These are phyloP conservation scores for Ennomos fuscantarius DNA, from an alignment of 2,888 invertebrate genomes.

Conservation along the genomic window DNA sequence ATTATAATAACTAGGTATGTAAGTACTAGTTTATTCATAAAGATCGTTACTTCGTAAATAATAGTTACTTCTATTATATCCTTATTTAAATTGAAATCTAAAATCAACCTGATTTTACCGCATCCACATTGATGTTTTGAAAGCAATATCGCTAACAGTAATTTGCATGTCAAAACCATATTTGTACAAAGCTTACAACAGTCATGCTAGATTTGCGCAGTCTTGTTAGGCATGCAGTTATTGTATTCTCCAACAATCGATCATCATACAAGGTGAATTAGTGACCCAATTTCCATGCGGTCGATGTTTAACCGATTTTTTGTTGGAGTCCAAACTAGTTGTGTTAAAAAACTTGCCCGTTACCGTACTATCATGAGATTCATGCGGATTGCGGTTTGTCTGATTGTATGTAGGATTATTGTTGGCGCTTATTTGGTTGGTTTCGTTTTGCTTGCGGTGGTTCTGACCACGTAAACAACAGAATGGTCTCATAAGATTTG, in stretches of 20 bases:
- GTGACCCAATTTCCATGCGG: conserved; percentile 57
- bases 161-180: conserved; percentile 7
- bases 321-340: conserved; percentile 57
- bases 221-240: conserved; percentile 45
- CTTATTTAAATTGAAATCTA: conserved; percentile 3
- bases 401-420: conserved; percentile 65
- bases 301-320: conserved; percentile 61
- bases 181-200: background rate
- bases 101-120: background rate
- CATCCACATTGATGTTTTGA: background rate
- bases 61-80: conserved; percentile 7
- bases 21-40: conserved; percentile 23
- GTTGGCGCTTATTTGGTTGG: conserved; percentile 47
- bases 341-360: conserved; percentile 64
- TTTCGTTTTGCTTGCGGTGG: conserved; percentile 43
- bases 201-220: conserved; percentile 12
- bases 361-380: conserved; percentile 53
- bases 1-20: conserved; percentile 28
- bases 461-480: conserved; percentile 53
- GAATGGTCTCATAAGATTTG: conserved; percentile 57
- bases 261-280: conserved; percentile 47
- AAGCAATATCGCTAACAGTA: conserved; percentile 7
- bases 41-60: conserved; percentile 34
- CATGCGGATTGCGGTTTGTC: conserved; percentile 61
- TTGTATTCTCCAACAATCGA: conserved; percentile 49